These are phyloP conservation scores for Jacana jacana DNA, from an alignment of 2,113 vertebrate genomes.

Conservation along the genomic window DNA sequence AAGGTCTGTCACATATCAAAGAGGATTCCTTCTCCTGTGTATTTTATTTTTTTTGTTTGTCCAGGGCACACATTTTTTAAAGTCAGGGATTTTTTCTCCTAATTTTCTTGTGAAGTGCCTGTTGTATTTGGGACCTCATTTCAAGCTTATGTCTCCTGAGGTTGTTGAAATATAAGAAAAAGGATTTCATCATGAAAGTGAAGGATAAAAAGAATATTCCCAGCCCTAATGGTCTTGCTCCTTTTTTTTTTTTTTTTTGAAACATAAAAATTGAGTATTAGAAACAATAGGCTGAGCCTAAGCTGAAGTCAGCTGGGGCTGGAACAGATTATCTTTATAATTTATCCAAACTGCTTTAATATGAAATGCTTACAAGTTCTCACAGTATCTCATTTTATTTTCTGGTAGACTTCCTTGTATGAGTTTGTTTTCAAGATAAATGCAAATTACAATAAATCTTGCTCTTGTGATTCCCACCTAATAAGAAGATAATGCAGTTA, in stretches of 20 bases:
- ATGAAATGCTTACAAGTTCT: background rate
- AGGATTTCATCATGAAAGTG: background rate
- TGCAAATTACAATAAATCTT: slow-evolving; percentile 6
- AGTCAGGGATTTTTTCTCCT: background rate
- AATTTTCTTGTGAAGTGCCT: background rate
- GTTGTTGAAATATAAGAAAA: background rate
- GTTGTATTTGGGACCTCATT: background rate
- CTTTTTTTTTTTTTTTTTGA: background rate
- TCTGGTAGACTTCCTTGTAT: background rate
- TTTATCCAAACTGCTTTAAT: background rate
- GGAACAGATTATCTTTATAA: background rate
- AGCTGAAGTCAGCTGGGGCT: background rate
- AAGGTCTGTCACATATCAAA: background rate
- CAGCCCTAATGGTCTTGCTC: background rate
- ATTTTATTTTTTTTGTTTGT: background rate
- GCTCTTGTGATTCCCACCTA: background rate
- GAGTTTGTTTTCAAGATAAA: background rate
- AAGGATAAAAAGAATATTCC: background rate
- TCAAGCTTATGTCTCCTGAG: background rate
- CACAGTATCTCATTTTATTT: background rate
- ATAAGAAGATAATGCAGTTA: background rate
- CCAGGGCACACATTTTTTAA: background rate
- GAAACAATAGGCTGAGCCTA: background rate
- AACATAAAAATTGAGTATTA: background rate
- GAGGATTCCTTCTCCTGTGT: background rate